Base-by-base conservation (phyloP, 1,140 invertebrate species). In the Armadillidium nasatum region DNA sequence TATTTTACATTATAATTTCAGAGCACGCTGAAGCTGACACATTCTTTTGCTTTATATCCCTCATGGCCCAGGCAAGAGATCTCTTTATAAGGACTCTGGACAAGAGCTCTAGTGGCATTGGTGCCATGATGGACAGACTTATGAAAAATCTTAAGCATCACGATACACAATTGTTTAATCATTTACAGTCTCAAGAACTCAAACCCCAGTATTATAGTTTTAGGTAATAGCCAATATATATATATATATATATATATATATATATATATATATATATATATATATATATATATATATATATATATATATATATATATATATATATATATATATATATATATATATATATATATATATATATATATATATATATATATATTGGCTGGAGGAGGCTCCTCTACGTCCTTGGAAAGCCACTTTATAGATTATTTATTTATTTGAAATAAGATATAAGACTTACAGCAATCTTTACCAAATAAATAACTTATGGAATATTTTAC, bases 21-120 rank as follows among this genome's bases (percentile, higher is more conserved):
- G 95, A 92, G 84, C 88, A 94, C 84, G 96, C 97, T 0, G 97
- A 99, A 85, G 94, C 96, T 0, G 97, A 99, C 84, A 93, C 94
- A 75, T 99, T 99, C 85, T 98, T 96, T 84, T 97, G 95, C 83
- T 99, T 99, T 83, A 99, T 96, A 1, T 95, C 96, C 84, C 85
- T 99, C 23, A 98, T 98, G 96, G 90, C 90, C 0, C 96, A 99
- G 86, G 98, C 98, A 70, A 86, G 97, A 50, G 97, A 99, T 85
- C 97, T 98, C 83, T 99, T 99, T 84, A 98, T 99, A 77, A 94
- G 95, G 83, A 93, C 93, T 0, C 85, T 99, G 77, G 97, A 99
- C 85, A 94, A 98, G 84, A 91, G 94, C 0, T 93, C 94, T 79
- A 91, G 90, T 82, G 94, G 94, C 15, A 95, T 96, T 71, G 82